A percentile compares a stretch with the other conserved stretches of the same genome.
Evolutionary conservation across 1,140 invertebrate genomes (phyloP).

Genomic region (Trigoniulus corallinus): DNA sequence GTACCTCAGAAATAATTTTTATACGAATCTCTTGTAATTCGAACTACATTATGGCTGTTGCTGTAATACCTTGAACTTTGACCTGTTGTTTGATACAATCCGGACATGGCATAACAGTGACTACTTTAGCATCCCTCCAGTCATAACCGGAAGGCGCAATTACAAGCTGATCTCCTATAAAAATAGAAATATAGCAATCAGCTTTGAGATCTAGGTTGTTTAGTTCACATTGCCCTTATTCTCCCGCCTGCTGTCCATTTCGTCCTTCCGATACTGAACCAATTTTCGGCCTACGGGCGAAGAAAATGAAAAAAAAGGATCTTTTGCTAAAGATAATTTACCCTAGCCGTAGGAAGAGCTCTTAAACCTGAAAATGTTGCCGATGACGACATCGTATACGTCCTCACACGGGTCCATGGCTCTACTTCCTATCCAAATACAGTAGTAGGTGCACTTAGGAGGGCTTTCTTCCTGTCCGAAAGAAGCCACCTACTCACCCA

Average conservation of each 20-base stretch:
- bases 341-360: too few relatives aligned
- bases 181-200: background rate
- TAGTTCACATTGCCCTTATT: background rate
- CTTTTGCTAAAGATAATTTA: too few relatives aligned
- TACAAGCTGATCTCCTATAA: constrained; percentile 14
- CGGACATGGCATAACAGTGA: constrained; percentile 11
- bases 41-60: constrained; percentile 3
- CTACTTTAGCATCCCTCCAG: constrained; percentile 17
- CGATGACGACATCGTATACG: too few relatives aligned
- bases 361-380: too few relatives aligned
- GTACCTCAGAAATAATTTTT: background rate
- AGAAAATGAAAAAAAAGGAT: too few relatives aligned
- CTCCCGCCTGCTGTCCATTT: background rate
- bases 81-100: constrained; percentile 12
- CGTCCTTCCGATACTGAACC: background rate
- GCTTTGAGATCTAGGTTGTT: background rate
- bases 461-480: too few relatives aligned
- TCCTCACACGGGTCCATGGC: too few relatives aligned
- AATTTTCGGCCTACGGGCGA: too few relatives aligned
- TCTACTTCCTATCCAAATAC: too few relatives aligned
- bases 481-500: too few relatives aligned
- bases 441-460: too few relatives aligned
- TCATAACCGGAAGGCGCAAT: constrained; percentile 17
- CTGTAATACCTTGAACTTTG: constrained; percentile 13
- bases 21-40: background rate